These are phyloP conservation scores for Engraulis encrasicolus DNA, from an alignment of 2,113 vertebrate genomes.

Conservation along the genomic window DNA sequence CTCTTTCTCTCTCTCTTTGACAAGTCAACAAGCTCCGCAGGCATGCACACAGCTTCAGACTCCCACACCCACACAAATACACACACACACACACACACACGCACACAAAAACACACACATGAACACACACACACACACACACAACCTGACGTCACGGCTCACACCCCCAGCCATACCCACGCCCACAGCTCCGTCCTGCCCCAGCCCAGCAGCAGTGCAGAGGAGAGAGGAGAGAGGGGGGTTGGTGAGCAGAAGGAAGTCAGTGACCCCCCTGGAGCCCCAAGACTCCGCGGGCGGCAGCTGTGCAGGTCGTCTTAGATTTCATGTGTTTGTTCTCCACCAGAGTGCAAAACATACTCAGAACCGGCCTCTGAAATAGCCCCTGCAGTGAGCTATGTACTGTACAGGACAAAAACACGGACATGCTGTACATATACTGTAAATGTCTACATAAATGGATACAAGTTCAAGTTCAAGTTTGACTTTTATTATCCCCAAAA, in stretches of 20 bases:
- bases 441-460: no score
- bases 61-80: slow-evolving; percentile 6
- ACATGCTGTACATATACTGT: no score
- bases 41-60: slow-evolving; percentile 28
- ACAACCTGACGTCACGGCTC: no score
- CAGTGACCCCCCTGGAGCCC: neutral
- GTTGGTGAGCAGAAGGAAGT: neutral
- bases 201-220: neutral
- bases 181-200: no score
- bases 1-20: neutral
- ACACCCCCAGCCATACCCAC: neutral
- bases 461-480: no score
- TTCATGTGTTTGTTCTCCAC: neutral
- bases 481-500: no score
- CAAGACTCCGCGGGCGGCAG: neutral
- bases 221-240: neutral
- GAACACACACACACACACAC: no score
- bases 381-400: no score
- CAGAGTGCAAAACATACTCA: neutral
- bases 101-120: no score
- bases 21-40: slow-evolving; percentile 43
- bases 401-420: no score
- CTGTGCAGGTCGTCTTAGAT: neutral
- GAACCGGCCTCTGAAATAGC: no score
- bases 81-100: no score